Evolutionary conservation across 2,797 vertebrate genomes (phyloP).

Genomic region (Pteronotus mesoamericanus): DNA sequence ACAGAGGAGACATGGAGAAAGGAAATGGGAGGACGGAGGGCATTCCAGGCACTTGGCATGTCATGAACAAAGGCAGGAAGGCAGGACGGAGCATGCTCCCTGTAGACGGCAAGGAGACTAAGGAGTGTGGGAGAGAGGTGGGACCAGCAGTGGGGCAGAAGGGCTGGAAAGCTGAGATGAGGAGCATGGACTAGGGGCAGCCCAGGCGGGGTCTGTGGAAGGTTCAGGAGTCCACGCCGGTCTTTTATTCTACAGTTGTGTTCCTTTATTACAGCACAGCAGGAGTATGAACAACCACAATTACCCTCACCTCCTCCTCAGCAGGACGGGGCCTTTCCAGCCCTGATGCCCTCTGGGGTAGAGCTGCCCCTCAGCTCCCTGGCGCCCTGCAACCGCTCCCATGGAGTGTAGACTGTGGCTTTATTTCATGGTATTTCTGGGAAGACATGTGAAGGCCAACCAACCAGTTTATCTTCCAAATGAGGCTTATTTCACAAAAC

Average conservation of each 20-base stretch:
- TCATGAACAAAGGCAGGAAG: neutral
- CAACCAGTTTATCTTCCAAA: slow-evolving; percentile 6
- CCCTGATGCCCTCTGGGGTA: neutral
- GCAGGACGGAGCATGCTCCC: neutral
- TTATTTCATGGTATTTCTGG: slow-evolving; percentile 8
- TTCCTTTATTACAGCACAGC: neutral
- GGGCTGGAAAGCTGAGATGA: neutral
- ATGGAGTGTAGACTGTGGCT: neutral
- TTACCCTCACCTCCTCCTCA: neutral
- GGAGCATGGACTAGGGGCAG: neutral
- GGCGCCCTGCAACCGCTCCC: neutral
- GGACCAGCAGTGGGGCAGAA: neutral
- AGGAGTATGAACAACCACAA: neutral
- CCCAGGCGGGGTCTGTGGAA: neutral
- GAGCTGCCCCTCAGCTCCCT: neutral
- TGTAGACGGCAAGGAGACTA: neutral
- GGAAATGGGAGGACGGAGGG: neutral
- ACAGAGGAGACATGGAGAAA: neutral
- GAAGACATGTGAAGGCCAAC: neutral
- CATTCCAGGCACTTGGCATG: neutral
- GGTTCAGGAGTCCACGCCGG: neutral
- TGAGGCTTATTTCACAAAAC: neutral
- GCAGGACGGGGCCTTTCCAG: neutral
- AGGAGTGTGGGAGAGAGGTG: neutral
- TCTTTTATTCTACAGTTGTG: neutral